phyloP scores from a whole-genome alignment of 92 coral and sea anemone species.

The Umimayanthus chanpuru region DNA sequence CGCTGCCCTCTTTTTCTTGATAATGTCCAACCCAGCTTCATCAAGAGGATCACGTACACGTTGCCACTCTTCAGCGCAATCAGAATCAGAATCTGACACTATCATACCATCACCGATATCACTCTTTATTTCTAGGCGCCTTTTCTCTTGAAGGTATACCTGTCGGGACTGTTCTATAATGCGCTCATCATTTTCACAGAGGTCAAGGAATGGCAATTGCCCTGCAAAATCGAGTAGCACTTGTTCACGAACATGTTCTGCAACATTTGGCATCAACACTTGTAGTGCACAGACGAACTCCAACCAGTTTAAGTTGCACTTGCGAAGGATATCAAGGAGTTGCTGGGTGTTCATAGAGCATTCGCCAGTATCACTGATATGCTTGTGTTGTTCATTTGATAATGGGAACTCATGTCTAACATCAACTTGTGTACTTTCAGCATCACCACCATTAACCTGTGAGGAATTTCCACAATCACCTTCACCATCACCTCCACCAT shows the following conservation, averaged over 20 bases:
- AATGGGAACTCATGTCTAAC: constrained; percentile 25
- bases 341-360: constrained; percentile 41
- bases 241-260: constrained; percentile 41
- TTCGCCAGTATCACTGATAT: constrained; percentile 42
- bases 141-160: constrained; percentile 11
- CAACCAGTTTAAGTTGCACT: constrained; percentile 59
- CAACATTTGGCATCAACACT: constrained; percentile 13
- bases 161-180: constrained; percentile 49
- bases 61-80: constrained; percentile 27
- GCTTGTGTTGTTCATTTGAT: constrained; percentile 37
- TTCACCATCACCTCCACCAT: constrained; percentile 26
- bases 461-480: constrained; percentile 26
- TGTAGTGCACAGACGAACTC: constrained; percentile 22
- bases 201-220: constrained; percentile 36
- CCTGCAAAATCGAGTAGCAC: constrained; percentile 47
- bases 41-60: constrained; percentile 46
- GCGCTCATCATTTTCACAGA: constrained; percentile 28
- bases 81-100: constrained; percentile 54
- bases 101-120: constrained; percentile 53
- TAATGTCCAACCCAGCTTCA: constrained; percentile 53
- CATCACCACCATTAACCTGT: constrained; percentile 5
- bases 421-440: constrained; percentile 24
- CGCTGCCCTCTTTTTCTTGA: constrained; percentile 52
- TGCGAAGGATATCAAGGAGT: constrained; percentile 35
- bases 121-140: constrained; percentile 45